These are phyloP conservation scores for Orthosia gracilis DNA, from an alignment of 2,888 invertebrate genomes.

Conservation along the genomic window DNA sequence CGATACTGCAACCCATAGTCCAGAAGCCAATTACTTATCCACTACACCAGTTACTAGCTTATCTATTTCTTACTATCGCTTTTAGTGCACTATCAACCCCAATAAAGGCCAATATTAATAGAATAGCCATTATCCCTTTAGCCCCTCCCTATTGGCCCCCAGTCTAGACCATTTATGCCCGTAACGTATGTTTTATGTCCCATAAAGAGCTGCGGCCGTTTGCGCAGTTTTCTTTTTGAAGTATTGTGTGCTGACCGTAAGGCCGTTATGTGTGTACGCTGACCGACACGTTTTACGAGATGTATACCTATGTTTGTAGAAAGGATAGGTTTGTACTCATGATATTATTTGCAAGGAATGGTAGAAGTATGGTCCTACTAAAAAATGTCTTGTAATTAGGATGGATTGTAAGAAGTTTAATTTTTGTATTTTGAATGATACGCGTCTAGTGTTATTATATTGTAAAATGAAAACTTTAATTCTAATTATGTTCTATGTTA, in stretches of 20 bases:
- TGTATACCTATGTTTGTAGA: neutral
- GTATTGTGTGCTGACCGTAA: slow-evolving; percentile 21
- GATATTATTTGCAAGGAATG: neutral
- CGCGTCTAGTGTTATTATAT: neutral
- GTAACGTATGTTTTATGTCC: slow-evolving; percentile 28
- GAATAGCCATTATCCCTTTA: slow-evolving; percentile 14
- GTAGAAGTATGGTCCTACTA: too few relatives aligned
- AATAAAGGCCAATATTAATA: slow-evolving; percentile 33
- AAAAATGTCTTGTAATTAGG: neutral
- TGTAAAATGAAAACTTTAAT: neutral
- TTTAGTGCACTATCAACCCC: neutral
- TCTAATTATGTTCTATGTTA: too few relatives aligned
- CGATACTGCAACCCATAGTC: neutral
- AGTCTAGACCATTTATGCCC: slow-evolving; percentile 34
- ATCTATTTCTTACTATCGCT: slow-evolving; percentile 4
- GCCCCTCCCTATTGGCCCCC: slow-evolving; percentile 2
- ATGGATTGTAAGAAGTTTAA: neutral
- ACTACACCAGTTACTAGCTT: too few relatives aligned
- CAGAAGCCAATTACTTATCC: neutral
- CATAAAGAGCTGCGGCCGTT: slow-evolving; percentile 33
- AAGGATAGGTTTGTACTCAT: neutral
- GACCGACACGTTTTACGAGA: slow-evolving; percentile 18
- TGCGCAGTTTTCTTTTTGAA: slow-evolving; percentile 12
- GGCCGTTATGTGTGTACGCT: neutral
- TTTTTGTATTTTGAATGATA: neutral